A percentile compares a stretch with the other conserved stretches of the same genome.
phyloP scores from a whole-genome alignment of 2,797 vertebrate genomes.

The Anniella stebbinsi region DNA sequence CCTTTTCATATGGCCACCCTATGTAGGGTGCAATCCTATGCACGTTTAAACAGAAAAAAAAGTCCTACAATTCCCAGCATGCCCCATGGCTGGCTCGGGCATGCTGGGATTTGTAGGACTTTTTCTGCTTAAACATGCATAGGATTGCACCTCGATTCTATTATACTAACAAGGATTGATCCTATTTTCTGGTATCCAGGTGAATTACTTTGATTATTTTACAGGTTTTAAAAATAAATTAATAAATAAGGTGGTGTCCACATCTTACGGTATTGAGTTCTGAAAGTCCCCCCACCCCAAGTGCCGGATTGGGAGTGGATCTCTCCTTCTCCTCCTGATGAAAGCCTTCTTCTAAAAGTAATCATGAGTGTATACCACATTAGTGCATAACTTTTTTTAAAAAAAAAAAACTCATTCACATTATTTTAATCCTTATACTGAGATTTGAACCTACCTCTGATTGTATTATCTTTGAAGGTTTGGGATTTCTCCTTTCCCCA shows the following conservation, averaged over 20 bases:
- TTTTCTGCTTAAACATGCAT: too few species aligned
- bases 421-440: conserved; percentile 22
- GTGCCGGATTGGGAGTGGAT: neutral
- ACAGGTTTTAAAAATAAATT: neutral
- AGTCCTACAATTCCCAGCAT: too few species aligned
- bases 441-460: neutral
- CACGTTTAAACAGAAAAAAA: too few species aligned
- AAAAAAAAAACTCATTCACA: neutral
- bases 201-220: neutral
- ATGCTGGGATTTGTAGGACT: too few species aligned
- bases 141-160: too few species aligned
- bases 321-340: neutral
- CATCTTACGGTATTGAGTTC: neutral
- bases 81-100: too few species aligned
- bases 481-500: conserved; percentile 1
- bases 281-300: too few species aligned
- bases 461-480: neutral
- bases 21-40: too few species aligned
- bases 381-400: neutral
- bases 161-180: neutral
- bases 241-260: neutral
- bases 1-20: too few species aligned
- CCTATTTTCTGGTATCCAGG: neutral
- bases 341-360: neutral
- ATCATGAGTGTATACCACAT: neutral